phyloP scores from a whole-genome alignment of 2,797 vertebrate species.

The Tragelaphus oryx region DNA sequence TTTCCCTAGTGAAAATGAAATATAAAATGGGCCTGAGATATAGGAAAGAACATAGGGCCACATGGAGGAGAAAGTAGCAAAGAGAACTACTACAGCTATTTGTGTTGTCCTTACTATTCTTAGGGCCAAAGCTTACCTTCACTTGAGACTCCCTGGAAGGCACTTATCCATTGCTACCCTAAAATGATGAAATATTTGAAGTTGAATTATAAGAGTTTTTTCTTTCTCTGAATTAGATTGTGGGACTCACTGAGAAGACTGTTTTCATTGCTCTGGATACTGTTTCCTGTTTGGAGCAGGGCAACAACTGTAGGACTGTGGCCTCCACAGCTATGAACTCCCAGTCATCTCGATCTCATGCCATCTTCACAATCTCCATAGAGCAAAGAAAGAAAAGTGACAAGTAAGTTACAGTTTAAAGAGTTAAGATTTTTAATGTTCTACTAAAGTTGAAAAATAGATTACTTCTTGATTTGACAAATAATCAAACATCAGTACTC shows the following conservation, averaged over 20 bases:
- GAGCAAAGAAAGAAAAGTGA: conserved; percentile 90
- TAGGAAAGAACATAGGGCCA: background rate
- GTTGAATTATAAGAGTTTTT: conserved; percentile 12
- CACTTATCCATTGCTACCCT: background rate
- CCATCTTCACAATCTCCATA: conserved; percentile 96
- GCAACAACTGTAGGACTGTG: conserved; percentile 92
- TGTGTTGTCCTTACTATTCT: background rate
- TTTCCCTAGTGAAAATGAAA: conserved; percentile 17
- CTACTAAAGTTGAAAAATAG: background rate
- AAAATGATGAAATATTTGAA: conserved; percentile 25
- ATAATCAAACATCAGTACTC: background rate
- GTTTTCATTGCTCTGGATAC: conserved; percentile 88
- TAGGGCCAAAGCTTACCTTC: background rate
- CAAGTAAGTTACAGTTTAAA: conserved; percentile 83
- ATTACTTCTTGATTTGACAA: background rate
- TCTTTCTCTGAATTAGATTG: conserved; percentile 84
- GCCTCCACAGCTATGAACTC: conserved; percentile 98
- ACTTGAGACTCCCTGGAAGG: background rate
- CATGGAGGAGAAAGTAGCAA: background rate
- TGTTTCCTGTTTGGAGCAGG: conserved; percentile 91
- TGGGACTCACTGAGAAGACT: conserved; percentile 90
- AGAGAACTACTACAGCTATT: conserved; percentile 4
- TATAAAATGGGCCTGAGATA: background rate
- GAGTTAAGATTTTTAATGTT: conserved; percentile 27
- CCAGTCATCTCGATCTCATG: conserved; percentile 94